Base-by-base conservation (phyloP, 2,797 vertebrate species). In the Amblyopsis hoosieri region DNA sequence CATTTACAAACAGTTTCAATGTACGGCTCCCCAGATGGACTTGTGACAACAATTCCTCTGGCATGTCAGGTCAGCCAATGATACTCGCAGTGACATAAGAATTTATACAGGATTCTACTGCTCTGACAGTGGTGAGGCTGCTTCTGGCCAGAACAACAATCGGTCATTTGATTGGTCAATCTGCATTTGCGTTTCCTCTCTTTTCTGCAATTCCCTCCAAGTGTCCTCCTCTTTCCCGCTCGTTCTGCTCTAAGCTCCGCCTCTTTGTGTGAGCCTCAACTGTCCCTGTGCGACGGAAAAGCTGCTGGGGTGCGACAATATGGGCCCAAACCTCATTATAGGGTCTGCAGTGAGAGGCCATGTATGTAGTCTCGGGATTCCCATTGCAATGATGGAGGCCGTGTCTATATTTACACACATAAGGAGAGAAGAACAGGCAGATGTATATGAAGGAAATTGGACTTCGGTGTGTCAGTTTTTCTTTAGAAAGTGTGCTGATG, bases 241-340 rank as follows among this genome's bases (percentile, higher is more conserved):
- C 46, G 11, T 48, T n/a, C 12, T 12, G 11, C 46, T 48, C 46
- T 48, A 12, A 48, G 46, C 7, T n/a, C 46, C 46, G 3, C 46
- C 11, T 42, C 31, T 70, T 57, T 69, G 57, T 47, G 70, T 37
- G 33, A 37, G 33, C 33, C 33, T 37, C 2, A 2, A 37, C 8
- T 37, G 33, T 37, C 33, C 6, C 33, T 37, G 5, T 48, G 56
- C 54, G 56, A 54, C 33, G 42, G 69, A 15, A 15, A 54, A 69
- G 49, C 51, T 54, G 54, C 60, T 45, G 57, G 57, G 54, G 63
- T 48, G 51, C 42, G 60, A 52, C 63, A 64, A 54, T 53, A 69
- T 69, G 68, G 76, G 58, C 67, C 60, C 64, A 58, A 61, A 71
- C 60, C 78, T 83, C 78, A 82, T 81, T 74, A 82, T 48, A 42